A percentile compares a stretch with the other conserved stretches of the same genome.
phyloP scores from a whole-genome alignment of 23 tunicate species.

The Clavelina lepadiformis region DNA sequence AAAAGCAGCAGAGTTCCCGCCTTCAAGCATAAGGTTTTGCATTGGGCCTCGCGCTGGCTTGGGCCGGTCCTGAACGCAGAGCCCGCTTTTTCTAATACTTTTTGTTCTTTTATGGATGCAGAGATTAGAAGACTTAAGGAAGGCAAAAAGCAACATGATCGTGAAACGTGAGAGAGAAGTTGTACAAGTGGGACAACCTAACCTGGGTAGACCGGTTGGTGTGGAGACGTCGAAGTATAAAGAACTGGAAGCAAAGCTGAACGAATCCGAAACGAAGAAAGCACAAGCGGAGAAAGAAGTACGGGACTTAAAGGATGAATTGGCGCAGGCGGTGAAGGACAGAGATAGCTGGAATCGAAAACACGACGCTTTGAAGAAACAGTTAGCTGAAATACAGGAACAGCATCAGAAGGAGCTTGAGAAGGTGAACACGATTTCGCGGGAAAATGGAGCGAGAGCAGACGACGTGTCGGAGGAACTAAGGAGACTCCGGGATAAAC shows the following conservation, averaged over 20 bases:
- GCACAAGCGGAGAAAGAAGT: conserved; percentile 1
- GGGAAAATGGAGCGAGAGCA: conserved; percentile 44
- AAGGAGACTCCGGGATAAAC: conserved; percentile 56
- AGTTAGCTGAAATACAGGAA: conserved; percentile 7
- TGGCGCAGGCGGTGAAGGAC: conserved; percentile 5
- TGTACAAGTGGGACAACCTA: conserved; percentile 78
- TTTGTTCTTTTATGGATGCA: conserved; percentile 3
- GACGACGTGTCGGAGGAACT: conserved; percentile 44
- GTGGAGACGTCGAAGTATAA: conserved; percentile 71
- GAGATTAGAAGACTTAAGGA: conserved; percentile 78
- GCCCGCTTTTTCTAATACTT: background rate
- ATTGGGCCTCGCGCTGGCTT: too few relatives aligned
- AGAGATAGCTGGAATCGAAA: conserved; percentile 38
- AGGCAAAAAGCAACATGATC: conserved; percentile 81
- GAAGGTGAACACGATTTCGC: conserved; percentile 1
- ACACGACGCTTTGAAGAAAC: conserved; percentile 32
- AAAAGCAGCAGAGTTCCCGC: too few relatives aligned
- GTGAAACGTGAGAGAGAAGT: conserved; percentile 92
- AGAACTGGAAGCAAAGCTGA: conserved; percentile 61
- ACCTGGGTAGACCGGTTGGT: conserved; percentile 64
- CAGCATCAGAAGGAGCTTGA: conserved; percentile 10
- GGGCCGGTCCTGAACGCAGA: background rate
- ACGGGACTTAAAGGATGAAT: background rate
- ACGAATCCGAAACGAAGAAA: conserved; percentile 26
- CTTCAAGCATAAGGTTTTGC: too few relatives aligned